A percentile compares a stretch with the other conserved stretches of the same genome.
These are phyloP conservation scores for Allophyes oxyacanthae DNA, from an alignment of 2,888 invertebrate species.

Conservation along the genomic window DNA sequence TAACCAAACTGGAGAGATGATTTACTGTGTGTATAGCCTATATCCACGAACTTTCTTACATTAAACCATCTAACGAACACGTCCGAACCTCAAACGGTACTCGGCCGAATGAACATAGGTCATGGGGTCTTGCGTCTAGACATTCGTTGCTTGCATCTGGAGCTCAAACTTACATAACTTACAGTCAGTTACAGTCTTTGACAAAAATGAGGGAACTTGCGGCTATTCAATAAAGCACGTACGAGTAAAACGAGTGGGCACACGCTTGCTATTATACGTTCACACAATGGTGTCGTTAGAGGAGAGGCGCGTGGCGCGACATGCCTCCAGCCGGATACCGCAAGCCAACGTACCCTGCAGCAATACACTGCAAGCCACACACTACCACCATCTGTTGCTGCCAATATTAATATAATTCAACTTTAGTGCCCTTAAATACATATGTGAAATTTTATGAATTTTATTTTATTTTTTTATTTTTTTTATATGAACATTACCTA, in stretches of 20 bases:
- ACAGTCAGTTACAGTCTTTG: not conserved
- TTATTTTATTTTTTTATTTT: too few relatives aligned
- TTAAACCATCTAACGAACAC: too few relatives aligned
- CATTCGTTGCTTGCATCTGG: too few relatives aligned
- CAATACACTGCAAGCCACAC: conserved; percentile 14
- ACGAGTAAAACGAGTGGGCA: conserved; percentile 5
- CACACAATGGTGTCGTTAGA: conserved; percentile 35
- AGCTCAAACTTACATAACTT: too few relatives aligned
- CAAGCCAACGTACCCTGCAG: conserved; percentile 20
- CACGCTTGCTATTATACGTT: conserved; percentile 15
- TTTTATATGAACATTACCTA: too few relatives aligned
- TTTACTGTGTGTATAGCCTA: too few relatives aligned
- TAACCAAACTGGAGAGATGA: too few relatives aligned
- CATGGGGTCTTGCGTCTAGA: too few relatives aligned
- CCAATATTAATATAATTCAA: conserved; percentile 16
- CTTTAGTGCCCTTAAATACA: conserved; percentile 13
- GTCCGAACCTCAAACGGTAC: too few relatives aligned
- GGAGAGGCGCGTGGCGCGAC: conserved; percentile 22
- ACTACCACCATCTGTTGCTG: conserved; percentile 35
- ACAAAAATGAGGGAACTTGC: conserved; percentile 4
- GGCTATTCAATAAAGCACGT: conserved; percentile 15
- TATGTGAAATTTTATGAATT: conserved; percentile 9
- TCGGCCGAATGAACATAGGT: too few relatives aligned
- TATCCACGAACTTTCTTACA: too few relatives aligned
- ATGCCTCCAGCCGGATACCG: conserved; percentile 31